Percentiles rank a stretch among this genome's conserved stretches.
phyloP scores from a whole-genome alignment of 2,888 invertebrate species.

The Drosophila colorata region DNA sequence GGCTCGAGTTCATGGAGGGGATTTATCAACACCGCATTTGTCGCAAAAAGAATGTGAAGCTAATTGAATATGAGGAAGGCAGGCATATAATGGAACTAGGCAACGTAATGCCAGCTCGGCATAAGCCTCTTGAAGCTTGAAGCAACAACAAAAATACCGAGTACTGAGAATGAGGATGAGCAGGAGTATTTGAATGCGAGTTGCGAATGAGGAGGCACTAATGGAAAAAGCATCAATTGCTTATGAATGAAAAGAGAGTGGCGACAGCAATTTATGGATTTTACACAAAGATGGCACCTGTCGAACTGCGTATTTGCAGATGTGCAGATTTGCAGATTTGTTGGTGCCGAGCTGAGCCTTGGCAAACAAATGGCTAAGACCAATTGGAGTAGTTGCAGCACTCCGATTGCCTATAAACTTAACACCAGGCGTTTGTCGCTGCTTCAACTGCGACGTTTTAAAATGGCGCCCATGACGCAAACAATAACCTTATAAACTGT shows the following conservation, averaged over 20 bases:
- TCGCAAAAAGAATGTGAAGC: conserved; percentile 53
- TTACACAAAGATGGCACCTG: conserved; percentile 44
- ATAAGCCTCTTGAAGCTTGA: conserved; percentile 50
- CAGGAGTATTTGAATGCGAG: conserved; percentile 8
- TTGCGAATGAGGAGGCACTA: conserved; percentile 47
- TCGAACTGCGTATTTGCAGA: conserved; percentile 54
- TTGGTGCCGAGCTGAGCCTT: conserved; percentile 33
- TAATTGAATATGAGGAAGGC: conserved; percentile 67
- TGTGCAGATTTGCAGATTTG: conserved; percentile 59
- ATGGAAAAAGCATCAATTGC: conserved; percentile 79
- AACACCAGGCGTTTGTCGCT: conserved; percentile 9
- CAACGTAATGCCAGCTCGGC: conserved; percentile 30
- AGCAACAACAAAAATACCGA: conserved; percentile 4
- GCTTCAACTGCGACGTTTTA: conserved; percentile 54
- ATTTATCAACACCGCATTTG: conserved; percentile 57
- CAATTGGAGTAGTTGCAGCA: conserved; percentile 31
- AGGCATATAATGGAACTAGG: conserved; percentile 36
- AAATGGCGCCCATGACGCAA: conserved; percentile 76
- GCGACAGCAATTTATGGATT: conserved; percentile 74
- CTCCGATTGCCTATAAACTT: conserved; percentile 39
- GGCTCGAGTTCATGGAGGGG: conserved; percentile 3
- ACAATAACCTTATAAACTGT: conserved; percentile 77
- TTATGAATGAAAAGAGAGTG: conserved; percentile 64
- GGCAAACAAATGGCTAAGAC: conserved; percentile 69
- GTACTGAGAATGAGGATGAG: conserved; percentile 11